phyloP scores from a whole-genome alignment of 2,113 vertebrate species.

The Ammodytes marinus region DNA sequence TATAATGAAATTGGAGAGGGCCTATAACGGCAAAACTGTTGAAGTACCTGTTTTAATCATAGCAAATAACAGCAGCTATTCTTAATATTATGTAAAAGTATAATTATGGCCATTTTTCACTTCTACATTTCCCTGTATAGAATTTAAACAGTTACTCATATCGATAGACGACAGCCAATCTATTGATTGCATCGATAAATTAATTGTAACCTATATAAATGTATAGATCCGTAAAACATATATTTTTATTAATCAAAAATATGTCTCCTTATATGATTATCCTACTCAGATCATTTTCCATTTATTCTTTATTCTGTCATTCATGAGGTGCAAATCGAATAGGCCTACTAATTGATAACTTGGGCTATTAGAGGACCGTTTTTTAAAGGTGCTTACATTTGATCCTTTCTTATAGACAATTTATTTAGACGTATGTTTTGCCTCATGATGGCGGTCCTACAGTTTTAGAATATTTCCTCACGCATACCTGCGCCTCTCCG shows the following conservation, averaged over 20 bases:
- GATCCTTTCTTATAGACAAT: no score
- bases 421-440: neutral
- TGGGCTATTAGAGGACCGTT: neutral
- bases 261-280: neutral
- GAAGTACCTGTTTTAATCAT: neutral
- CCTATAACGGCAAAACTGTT: neutral
- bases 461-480: constrained; percentile 19
- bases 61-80: no score
- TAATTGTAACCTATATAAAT: neutral
- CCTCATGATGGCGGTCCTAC: neutral
- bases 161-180: no score
- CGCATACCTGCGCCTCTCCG: constrained; percentile 28
- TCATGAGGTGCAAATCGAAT: neutral
- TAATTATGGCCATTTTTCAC: no score
- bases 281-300: neutral
- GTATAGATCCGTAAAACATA: neutral
- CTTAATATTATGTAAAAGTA: neutral
- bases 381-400: neutral
- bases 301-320: no score
- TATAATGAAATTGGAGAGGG: neutral
- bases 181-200: neutral
- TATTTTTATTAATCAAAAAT: neutral
- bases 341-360: neutral
- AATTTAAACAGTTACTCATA: no score
- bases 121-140: no score